phyloP scores from a whole-genome alignment of 2,113 vertebrate genomes.

The Lontra canadensis region DNA sequence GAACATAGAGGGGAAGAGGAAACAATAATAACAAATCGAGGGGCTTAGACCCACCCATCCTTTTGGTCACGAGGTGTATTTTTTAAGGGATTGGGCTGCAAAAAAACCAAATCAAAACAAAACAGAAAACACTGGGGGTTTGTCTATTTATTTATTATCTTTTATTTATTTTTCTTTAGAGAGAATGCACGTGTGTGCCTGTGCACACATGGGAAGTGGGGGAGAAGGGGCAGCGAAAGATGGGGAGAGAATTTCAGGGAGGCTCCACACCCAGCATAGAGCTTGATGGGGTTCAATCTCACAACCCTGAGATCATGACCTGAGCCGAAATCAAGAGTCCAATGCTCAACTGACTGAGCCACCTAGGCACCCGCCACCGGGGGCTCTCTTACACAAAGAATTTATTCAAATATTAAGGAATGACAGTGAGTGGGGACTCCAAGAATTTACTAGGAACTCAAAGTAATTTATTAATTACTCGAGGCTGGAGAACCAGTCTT shows the following conservation, averaged over 20 bases:
- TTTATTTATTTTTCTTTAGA: neutral
- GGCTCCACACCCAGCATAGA: neutral
- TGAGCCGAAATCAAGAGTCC: neutral
- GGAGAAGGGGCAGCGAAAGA: neutral
- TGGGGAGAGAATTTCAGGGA: neutral
- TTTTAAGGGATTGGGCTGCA: neutral
- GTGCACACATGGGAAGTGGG: rapidly evolving
- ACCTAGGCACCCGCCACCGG: neutral
- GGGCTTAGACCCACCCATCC: neutral
- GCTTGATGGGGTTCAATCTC: neutral
- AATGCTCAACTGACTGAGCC: neutral
- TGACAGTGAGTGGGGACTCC: neutral
- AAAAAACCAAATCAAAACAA: neutral
- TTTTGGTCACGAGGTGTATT: neutral
- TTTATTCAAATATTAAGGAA: neutral
- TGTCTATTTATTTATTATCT: neutral
- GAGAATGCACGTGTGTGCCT: neutral
- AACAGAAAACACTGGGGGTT: neutral
- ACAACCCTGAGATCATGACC: neutral
- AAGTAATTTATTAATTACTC: neutral
- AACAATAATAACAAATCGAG: neutral
- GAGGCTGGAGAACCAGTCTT: neutral
- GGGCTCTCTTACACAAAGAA: neutral
- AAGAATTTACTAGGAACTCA: neutral
- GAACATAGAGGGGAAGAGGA: neutral